These are phyloP conservation scores for Blastobasis lacticolella DNA, from an alignment of 2,888 invertebrate genomes.

Conservation along the genomic window DNA sequence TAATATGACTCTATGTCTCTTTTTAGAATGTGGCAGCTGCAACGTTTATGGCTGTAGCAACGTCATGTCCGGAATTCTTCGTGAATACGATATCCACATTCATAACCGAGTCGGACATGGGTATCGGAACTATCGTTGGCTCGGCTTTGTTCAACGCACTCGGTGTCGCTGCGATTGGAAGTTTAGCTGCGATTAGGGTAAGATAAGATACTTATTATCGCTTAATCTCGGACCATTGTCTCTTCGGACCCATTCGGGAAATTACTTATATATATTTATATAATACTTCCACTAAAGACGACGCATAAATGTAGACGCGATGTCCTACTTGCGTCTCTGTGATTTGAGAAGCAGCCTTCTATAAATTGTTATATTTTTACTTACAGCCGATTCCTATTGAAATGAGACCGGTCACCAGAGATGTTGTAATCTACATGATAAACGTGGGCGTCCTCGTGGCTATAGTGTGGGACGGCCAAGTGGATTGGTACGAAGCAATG, in stretches of 20 bases:
- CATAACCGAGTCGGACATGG: constrained; percentile 87
- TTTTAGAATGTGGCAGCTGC: constrained; percentile 93
- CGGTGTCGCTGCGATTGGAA: constrained; percentile 87
- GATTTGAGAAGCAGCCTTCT: neutral
- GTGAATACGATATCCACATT: constrained; percentile 93
- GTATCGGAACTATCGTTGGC: constrained; percentile 90
- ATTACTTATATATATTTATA: too few relatives aligned
- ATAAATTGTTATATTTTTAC: neutral
- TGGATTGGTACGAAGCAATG: constrained; percentile 87
- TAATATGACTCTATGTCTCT: neutral
- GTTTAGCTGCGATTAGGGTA: constrained; percentile 82
- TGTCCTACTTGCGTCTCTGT: too few relatives aligned
- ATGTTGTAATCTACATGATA: constrained; percentile 83
- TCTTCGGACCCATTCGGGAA: too few relatives aligned
- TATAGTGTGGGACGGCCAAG: constrained; percentile 84
- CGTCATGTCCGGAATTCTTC: constrained; percentile 95
- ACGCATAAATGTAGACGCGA: too few relatives aligned
- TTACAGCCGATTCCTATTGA: constrained; percentile 83
- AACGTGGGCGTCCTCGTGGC: constrained; percentile 80
- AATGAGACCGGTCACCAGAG: constrained; percentile 87
- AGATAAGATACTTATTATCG: neutral
- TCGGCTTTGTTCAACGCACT: constrained; percentile 91
- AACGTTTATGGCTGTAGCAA: constrained; percentile 97
- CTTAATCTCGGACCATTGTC: too few relatives aligned
- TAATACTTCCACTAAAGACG: too few relatives aligned